Evolutionary conservation across 2,113 vertebrate genomes (phyloP), one percentile per base, ranked within the genome.

Genomic region (Spheniscus mendiculus): DNA sequence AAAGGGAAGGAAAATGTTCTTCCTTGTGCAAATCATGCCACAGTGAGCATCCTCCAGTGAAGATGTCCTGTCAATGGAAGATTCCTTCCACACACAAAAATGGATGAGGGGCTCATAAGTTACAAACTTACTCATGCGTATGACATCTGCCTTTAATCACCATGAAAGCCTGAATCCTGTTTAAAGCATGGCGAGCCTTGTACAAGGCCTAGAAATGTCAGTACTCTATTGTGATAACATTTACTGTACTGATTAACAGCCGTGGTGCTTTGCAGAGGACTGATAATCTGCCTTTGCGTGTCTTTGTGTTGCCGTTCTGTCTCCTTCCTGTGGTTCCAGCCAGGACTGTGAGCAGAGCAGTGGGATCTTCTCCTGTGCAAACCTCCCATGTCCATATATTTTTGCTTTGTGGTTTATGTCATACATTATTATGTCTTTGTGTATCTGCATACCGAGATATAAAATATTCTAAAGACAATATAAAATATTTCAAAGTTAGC

Each of bases 121-220:
- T 92, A 65, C 30, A 67, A 44, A 89, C 80, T 66, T 38, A 58
- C n/a, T 80, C 50, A 47, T 29, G 42, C 11, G 0, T 29, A 23
- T 88, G 82, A 93, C 93, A 93, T 88, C 82, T 96, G 95, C 79
- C 92, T 97, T 94, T 96, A 96, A 95, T 97, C 96, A 95, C 70
- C 15, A 6, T 65, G 91, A 91, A 89, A 91, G 83, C 73, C 56
- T n/a, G 83, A 95, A 81, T 95, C 70, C 94, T 89, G 53, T 83
- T 83, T 82, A 79, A 87, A 93, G 84, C 66, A 76, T 72, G 56
- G 58, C 12, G 52, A 81, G 49, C 70, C 80, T 92, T 87, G 83
- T 95, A 61, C 53, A 45, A 76, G 58, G 89, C 70, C 93, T 96
- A 27, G 91, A 82, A 95, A 94, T 91, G 80, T 95, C 94, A 95